A percentile compares a stretch with the other conserved stretches of the same genome.
phyloP scores from a whole-genome alignment of 2,113 vertebrate species.

The Alces alces region DNA sequence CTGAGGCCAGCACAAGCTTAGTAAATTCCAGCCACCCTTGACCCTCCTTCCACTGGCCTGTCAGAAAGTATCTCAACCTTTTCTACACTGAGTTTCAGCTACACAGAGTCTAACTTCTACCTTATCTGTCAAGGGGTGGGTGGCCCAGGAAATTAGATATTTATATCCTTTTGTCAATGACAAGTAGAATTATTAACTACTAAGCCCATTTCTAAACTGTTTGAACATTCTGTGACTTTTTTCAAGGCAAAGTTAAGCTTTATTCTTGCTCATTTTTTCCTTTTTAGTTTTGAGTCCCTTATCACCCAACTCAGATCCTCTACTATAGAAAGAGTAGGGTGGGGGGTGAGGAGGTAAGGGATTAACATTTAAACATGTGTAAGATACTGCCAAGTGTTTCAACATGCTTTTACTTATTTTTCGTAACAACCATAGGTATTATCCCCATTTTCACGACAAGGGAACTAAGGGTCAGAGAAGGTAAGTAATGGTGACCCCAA shows the following conservation, averaged over 20 bases:
- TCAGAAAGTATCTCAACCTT: neutral
- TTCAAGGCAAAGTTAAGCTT: conserved; percentile 1
- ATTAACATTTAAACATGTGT: neutral
- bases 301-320: neutral
- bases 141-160: neutral
- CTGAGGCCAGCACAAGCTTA: neutral
- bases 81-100: neutral
- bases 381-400: neutral
- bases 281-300: conserved; percentile 23
- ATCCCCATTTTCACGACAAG: neutral
- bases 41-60: neutral
- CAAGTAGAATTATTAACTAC: conserved; percentile 37
- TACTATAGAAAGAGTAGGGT: neutral
- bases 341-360: neutral
- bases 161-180: neutral
- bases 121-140: neutral
- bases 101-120: neutral
- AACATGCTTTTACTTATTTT: neutral
- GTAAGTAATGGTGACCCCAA: neutral
- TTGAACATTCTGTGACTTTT: neutral
- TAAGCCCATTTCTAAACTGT: conserved; percentile 11
- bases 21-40: neutral
- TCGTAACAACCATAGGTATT: neutral
- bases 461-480: neutral
- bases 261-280: neutral